Base-by-base conservation (phyloP, 2,797 vertebrate species). In the Pipistrellus kuhlii region DNA sequence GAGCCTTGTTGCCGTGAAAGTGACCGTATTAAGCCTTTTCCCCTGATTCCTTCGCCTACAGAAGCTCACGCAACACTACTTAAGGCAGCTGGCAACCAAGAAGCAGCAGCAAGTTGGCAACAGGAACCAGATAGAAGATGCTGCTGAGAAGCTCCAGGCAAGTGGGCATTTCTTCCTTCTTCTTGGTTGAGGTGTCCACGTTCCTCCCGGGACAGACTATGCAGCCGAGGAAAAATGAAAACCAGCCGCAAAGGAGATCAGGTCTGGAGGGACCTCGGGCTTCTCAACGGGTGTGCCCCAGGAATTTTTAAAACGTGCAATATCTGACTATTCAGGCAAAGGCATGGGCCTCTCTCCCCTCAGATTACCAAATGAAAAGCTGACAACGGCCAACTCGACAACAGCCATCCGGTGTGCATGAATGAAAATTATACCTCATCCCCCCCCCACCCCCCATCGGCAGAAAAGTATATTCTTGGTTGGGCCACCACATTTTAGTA, bases 31-130 rank as follows among this genome's bases (percentile, higher is more conserved):
- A 11, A 35, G 30, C 69, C n/a, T 32, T 81, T 90, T 66, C 18
- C 8, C 20, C 18, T 57, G 27, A 88, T 32, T 62, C 23, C 32
- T 46, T 85, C 53, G 5, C 25, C 7, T 90, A 10, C 85, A 98
- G 98, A 98, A 98, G 90, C 93, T 96, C 44, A 97, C 96, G 91
- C 57, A 59, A 38, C 94, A 97, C 68, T 97, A 82, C 82, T 94
- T 98, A 95, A 97, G 97, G 96, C 97, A 98, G 55, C 92, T 98
- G 84, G 95, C 95, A 21, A 91, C 96, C 69, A 98, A 97, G 97
- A 98, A 96, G 94, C 95, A 96, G 32, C 96, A 98, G 92, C 96
- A 98, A 55, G 25, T 38, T 92, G 95, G 32, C 88, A 98, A 98
- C 92, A 97, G 96, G 68, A 96, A 80, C 20, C 97, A 90, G 6